Evolutionary conservation across 2,797 vertebrate species (phyloP).

Genomic region (Falco berigora): DNA sequence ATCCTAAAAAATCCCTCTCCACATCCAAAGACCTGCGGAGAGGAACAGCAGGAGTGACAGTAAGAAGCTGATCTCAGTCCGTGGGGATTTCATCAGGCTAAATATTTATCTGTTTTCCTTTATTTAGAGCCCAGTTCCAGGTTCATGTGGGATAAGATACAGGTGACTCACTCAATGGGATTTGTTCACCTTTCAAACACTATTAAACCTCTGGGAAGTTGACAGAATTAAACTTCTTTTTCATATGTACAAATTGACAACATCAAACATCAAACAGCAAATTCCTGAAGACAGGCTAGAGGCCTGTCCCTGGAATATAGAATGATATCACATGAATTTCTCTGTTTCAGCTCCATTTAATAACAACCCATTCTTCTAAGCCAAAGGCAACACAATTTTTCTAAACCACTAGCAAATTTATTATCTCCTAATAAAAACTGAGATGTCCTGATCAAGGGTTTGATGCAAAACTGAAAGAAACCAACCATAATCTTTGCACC

Average conservation of each 20-base stretch:
- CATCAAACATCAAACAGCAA: not conserved
- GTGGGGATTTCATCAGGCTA: not conserved
- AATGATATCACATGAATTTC: not conserved
- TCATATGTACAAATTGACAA: not conserved
- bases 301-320: not conserved
- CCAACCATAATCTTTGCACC: not conserved
- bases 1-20: not conserved
- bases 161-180: not conserved
- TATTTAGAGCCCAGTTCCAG: not conserved
- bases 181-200: not conserved
- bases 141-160: not conserved
- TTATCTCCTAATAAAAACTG: not conserved
- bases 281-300: not conserved
- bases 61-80: not conserved
- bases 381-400: not conserved
- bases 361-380: not conserved
- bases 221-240: not conserved
- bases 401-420: not conserved
- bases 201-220: not conserved
- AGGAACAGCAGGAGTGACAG: not conserved
- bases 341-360: not conserved
- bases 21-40: not conserved
- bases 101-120: not conserved
- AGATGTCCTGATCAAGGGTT: not conserved
- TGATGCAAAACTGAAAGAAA: not conserved